Base-by-base conservation (phyloP, 2,113 vertebrate genomes). In the Rhinogobius similis region DNA sequence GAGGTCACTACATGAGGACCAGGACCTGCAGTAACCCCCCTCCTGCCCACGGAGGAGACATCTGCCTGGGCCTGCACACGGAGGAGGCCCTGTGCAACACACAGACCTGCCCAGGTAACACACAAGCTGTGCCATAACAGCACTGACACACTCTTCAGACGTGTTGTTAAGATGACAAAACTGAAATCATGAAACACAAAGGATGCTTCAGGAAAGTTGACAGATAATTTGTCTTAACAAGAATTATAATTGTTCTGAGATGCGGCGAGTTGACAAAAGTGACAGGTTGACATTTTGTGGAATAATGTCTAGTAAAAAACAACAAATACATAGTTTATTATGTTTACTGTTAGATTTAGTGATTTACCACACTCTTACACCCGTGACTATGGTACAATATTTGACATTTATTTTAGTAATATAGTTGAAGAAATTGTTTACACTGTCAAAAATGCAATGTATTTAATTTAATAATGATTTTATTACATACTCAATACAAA, bases 51-150 rank as follows among this genome's bases (percentile, higher is more conserved):
- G 97, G 97, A 76, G 97, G 97, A 2, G 97, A 99, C 70, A 99
- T 98, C 92, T 99, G 97, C 84, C 94, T 99, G 23, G 97, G 97
- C 0, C 93, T 99, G 69, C 97, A 99, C 90, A 99, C 97, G 0
- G 97, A 99, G 69, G 97, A 99, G 75, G 97, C 97, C 0, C 93
- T 99, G 65, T 99, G 97, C 89, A 97, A 95, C 92, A 98, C 96
- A 0, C 95, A 97, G 66, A 68, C 93, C 0, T 99, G 97, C 48
- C 96, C 97, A 85, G 97, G 97, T 98, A 55, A 93, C 0, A 1
- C 16, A 4, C 44, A n/a, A n/a, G n/a, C 46, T 10, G 18, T 48
- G 20, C n/a, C 46, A 50, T n/a, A 5, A n/a, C 2, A 21, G 20
- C 46, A n/a, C 46, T 50, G 20, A 50, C 20, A 5, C 3, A 50